Evolutionary conservation across 2,797 vertebrate genomes (phyloP).

Genomic region (Poecile montanus): DNA sequence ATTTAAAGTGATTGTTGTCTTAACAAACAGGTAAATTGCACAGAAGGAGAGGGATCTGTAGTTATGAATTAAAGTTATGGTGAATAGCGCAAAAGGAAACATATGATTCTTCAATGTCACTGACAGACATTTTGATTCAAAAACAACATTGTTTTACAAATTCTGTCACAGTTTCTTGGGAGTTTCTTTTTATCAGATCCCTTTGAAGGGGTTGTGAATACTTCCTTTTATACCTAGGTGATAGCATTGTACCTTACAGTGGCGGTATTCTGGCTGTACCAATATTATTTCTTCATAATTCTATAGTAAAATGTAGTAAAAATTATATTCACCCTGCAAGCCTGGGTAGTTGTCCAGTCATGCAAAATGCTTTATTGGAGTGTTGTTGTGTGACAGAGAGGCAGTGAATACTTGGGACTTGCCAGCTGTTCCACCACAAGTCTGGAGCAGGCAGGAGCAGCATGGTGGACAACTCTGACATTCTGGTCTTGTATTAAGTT

Average conservation of each 20-base stretch:
- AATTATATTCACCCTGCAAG: not conserved
- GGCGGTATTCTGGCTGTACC: not conserved
- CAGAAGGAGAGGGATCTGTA: not conserved
- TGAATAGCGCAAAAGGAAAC: not conserved
- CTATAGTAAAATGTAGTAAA: not conserved
- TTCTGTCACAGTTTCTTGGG: not conserved
- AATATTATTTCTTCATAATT: not conserved
- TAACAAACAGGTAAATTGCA: not conserved
- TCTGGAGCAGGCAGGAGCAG: not conserved
- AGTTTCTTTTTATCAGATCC: not conserved
- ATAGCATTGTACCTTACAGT: not conserved
- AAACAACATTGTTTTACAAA: not conserved
- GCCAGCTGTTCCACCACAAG: not conserved
- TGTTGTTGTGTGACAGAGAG: not conserved
- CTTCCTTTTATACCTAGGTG: not conserved
- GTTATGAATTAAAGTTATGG: not conserved
- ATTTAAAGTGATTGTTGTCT: not conserved
- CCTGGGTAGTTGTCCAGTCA: not conserved
- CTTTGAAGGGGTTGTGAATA: not conserved
- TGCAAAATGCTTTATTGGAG: not conserved
- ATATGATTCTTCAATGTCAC: not conserved
- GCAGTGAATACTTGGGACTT: not conserved
- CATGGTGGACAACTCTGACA: not conserved
- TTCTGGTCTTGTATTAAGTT: not conserved
- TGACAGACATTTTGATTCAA: not conserved